Evolutionary conservation across 2,888 invertebrate genomes (phyloP).

Genomic region (Diaperis boleti): DNA sequence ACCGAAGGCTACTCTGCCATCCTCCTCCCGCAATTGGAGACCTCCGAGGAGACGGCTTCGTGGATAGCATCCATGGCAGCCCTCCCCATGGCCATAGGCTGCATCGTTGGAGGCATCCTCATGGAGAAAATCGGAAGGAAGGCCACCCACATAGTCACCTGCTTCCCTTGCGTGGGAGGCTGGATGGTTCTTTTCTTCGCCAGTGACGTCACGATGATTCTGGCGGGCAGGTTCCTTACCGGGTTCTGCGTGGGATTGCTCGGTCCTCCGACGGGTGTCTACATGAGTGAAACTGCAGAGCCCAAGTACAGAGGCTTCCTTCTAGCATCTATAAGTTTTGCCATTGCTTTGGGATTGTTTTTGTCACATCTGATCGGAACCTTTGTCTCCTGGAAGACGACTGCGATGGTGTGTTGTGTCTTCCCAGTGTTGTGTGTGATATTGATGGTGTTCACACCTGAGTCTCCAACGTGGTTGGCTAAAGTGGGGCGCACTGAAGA

Average conservation of each 20-base stretch:
- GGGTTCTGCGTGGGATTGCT: slow-evolving; percentile 66
- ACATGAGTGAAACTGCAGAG: slow-evolving; percentile 64
- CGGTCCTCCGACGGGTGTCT: slow-evolving; percentile 62
- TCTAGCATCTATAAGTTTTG: slow-evolving; percentile 71
- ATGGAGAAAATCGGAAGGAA: slow-evolving; percentile 75
- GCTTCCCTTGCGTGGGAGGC: slow-evolving; percentile 71
- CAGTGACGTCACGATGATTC: slow-evolving; percentile 60
- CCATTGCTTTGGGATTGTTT: slow-evolving; percentile 75
- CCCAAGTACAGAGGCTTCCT: slow-evolving; percentile 72
- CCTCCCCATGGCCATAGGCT: slow-evolving; percentile 75
- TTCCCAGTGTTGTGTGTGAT: slow-evolving; percentile 69
- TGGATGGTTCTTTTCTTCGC: slow-evolving; percentile 73
- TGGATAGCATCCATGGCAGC: slow-evolving; percentile 77
- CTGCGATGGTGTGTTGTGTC: slow-evolving; percentile 70
- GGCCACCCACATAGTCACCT: slow-evolving; percentile 69
- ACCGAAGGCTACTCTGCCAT: slow-evolving; percentile 76
- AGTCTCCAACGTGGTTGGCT: slow-evolving; percentile 78
- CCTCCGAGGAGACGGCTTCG: slow-evolving; percentile 67
- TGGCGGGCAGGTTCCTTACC: slow-evolving; percentile 68
- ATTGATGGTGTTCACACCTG: slow-evolving; percentile 71
- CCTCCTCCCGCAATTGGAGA: slow-evolving; percentile 72
- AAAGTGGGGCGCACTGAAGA: slow-evolving; percentile 71
- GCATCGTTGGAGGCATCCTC: slow-evolving; percentile 71
- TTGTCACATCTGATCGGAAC: slow-evolving; percentile 75
- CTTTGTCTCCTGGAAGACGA: slow-evolving; percentile 72